Evolutionary conservation across 2,113 vertebrate genomes (phyloP).

Genomic region (Arothron firmamentum): DNA sequence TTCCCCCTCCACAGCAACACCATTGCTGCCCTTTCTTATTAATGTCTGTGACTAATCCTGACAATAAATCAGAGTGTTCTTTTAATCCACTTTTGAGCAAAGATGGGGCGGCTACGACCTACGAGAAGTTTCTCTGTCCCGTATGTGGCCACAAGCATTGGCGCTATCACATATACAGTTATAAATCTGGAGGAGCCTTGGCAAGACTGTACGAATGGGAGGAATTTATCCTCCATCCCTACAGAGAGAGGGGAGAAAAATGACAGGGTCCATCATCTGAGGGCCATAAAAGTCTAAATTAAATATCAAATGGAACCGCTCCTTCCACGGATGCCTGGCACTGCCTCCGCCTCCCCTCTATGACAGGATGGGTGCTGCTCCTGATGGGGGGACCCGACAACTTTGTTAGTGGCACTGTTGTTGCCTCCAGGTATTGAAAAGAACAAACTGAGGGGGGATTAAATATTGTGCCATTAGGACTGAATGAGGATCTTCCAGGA

Average conservation of each 20-base stretch:
- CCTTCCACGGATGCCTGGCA: constrained; percentile 54
- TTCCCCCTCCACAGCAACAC: constrained; percentile 34
- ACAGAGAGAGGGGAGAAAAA: constrained; percentile 69
- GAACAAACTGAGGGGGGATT: constrained; percentile 39
- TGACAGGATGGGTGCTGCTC: constrained; percentile 67
- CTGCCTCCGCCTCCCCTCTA: constrained; percentile 46
- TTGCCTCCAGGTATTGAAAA: constrained; percentile 35
- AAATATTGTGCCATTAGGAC: constrained; percentile 38
- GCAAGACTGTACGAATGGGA: constrained; percentile 58
- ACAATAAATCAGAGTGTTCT: constrained; percentile 16
- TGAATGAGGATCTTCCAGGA: constrained; percentile 29
- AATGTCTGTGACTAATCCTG: constrained; percentile 5
- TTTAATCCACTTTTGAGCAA: constrained; percentile 14
- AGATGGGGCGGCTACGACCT: not conserved
- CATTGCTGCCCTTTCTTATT: constrained; percentile 15
- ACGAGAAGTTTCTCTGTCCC: not conserved
- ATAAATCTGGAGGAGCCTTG: constrained; percentile 67
- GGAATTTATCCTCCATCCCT: constrained; percentile 74
- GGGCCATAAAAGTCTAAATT: constrained; percentile 80
- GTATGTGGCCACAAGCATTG: constrained; percentile 35
- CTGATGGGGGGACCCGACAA: constrained; percentile 69
- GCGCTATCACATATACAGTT: constrained; percentile 48
- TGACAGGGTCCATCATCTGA: constrained; percentile 74
- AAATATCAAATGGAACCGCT: constrained; percentile 79
- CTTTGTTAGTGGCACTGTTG: constrained; percentile 67